These are phyloP conservation scores for Nowickia ferox DNA, from an alignment of 2,888 invertebrate genomes.

Conservation along the genomic window DNA sequence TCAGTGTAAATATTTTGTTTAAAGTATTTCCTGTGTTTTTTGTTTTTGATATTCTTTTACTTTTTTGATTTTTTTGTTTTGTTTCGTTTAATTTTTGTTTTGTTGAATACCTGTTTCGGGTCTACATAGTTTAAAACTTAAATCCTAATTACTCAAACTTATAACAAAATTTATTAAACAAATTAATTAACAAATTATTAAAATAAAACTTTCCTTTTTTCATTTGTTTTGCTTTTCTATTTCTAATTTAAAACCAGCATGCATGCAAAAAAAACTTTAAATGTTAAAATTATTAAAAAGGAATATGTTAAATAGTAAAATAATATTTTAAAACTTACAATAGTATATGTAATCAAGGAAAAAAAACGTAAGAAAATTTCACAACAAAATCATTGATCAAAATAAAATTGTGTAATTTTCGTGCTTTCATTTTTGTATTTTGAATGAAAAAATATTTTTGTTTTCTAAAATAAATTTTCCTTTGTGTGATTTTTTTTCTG, in stretches of 20 bases:
- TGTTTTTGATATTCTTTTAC: constrained; percentile 37
- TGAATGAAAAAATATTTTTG: neutral
- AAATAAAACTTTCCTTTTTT: constrained; percentile 49
- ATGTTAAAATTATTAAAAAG: constrained; percentile 52
- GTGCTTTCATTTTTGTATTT: constrained; percentile 7
- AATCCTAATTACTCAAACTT: constrained; percentile 34
- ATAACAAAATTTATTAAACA: constrained; percentile 31
- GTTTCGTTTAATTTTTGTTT: constrained; percentile 19
- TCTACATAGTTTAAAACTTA: constrained; percentile 36
- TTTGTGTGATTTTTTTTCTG: neutral
- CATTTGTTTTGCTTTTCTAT: constrained; percentile 34
- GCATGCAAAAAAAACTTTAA: constrained; percentile 43
- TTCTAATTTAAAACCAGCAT: constrained; percentile 63
- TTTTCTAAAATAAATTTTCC: constrained; percentile 17
- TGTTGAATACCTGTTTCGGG: constrained; percentile 41
- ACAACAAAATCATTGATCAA: constrained; percentile 41
- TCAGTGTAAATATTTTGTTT: constrained; percentile 30
- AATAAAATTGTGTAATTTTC: constrained; percentile 18
- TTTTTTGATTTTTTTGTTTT: constrained; percentile 27
- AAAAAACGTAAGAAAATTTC: constrained; percentile 24
- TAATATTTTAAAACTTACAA: constrained; percentile 51
- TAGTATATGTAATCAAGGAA: neutral
- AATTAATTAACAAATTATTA: constrained; percentile 41
- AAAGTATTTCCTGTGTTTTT: constrained; percentile 37
- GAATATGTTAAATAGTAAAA: constrained; percentile 38